Conservation (phyloP, 2,888 invertebrate species). For the Nomada flava region DNA sequence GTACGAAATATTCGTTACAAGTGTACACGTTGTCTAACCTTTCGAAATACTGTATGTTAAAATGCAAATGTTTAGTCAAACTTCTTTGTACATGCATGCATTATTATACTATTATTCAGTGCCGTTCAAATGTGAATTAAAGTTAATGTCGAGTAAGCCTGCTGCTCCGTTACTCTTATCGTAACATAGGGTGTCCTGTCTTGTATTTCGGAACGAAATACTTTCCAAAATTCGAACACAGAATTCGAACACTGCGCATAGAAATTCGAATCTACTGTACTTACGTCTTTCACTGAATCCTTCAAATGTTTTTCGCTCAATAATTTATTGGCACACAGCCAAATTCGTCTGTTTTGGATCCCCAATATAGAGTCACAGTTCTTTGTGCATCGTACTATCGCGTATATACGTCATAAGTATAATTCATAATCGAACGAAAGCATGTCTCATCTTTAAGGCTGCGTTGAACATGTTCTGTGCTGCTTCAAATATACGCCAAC, state of each 20-base stretch:
- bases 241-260: neutral
- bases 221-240: neutral
- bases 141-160: neutral
- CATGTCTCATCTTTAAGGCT: conserved; percentile 29
- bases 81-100: neutral
- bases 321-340: conserved; percentile 42
- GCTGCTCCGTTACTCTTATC: neutral
- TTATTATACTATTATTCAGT: neutral
- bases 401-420: neutral
- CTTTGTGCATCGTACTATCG: conserved; percentile 29
- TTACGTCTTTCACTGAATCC: conserved; percentile 50
- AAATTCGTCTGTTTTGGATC: conserved; percentile 48
- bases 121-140: neutral
- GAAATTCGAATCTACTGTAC: conserved; percentile 40
- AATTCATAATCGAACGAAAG: conserved; percentile 28
- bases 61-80: neutral
- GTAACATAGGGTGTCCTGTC: neutral
- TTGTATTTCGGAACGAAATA: neutral
- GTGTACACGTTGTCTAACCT: conserved; percentile 29
- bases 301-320: conserved; percentile 27
- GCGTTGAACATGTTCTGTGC: neutral
- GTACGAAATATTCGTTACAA: conserved; percentile 2
- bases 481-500: neutral
- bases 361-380: conserved; percentile 10
- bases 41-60: neutral